A percentile compares a stretch with the other conserved stretches of the same genome.
Evolutionary conservation across 2,797 vertebrate species (phyloP).

Genomic region (Lepus oiostolus): DNA sequence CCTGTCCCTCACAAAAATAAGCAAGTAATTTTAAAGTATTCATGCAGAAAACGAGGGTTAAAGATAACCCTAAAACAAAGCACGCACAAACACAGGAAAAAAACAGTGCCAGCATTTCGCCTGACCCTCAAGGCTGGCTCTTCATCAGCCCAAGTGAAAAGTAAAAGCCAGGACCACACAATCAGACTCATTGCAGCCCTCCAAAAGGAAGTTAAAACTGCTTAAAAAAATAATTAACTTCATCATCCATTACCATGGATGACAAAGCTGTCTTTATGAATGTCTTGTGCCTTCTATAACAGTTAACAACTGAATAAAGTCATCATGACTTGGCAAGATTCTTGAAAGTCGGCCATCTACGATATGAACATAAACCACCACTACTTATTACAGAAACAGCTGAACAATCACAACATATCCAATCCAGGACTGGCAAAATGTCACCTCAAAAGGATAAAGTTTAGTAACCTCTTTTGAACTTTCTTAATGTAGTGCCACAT

Average conservation of each 20-base stretch:
- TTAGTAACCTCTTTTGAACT: not conserved
- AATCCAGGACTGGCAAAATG: not conserved
- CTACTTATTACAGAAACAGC: not conserved
- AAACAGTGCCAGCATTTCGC: too few relatives aligned
- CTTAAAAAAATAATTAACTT: fast-evolving
- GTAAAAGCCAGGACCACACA: too few relatives aligned
- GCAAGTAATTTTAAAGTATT: not conserved
- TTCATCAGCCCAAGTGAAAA: not conserved
- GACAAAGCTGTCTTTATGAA: not conserved
- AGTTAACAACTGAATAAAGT: not conserved
- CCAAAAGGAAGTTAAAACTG: not conserved
- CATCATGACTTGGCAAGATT: not conserved
- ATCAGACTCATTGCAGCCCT: not conserved
- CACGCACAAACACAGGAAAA: not conserved
- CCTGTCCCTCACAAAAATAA: not conserved
- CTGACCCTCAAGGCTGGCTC: too few relatives aligned
- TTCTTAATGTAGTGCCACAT: not conserved
- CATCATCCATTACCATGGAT: too few relatives aligned
- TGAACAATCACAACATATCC: too few relatives aligned
- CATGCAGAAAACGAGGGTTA: not conserved
- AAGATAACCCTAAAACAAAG: not conserved
- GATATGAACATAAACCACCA: not conserved
- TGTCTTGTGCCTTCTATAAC: not conserved
- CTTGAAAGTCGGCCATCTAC: not conserved
- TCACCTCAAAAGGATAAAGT: not conserved